A percentile compares a stretch with the other conserved stretches of the same genome.
Conservation (phyloP, 2,113 vertebrate genomes). For the Polyodon spathula region DNA sequence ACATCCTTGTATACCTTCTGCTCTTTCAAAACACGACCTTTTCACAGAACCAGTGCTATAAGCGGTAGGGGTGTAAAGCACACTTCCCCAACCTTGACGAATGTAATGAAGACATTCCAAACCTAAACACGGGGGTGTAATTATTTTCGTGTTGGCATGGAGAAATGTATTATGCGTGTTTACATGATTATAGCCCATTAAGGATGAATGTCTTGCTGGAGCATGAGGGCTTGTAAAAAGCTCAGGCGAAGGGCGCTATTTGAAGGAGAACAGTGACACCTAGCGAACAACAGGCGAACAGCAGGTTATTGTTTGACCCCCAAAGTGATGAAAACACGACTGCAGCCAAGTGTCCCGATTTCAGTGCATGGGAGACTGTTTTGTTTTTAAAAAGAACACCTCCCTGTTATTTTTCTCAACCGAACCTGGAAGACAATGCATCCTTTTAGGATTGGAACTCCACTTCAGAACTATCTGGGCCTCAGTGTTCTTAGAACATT, state of each 20-base stretch:
- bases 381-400: no score
- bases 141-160: conserved; percentile 10
- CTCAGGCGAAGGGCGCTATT: conserved; percentile 10
- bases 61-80: no score
- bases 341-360: no score
- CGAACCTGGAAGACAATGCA: no score
- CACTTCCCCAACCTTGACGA: conserved; percentile 5
- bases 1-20: conserved; percentile 50
- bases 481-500: no score
- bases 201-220: conserved; percentile 12
- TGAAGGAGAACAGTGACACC: conserved; percentile 38
- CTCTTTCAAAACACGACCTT: conserved; percentile 60
- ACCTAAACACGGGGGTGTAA: conserved; percentile 22
- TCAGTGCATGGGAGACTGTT: no score
- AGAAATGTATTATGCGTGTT: conserved; percentile 18
- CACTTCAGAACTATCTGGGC: no score
- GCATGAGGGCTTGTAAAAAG: neutral
- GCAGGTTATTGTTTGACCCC: no score
- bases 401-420: no score
- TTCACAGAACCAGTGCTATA: conserved; percentile 35
- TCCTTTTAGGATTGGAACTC: no score
- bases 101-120: conserved; percentile 24
- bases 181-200: conserved; percentile 27
- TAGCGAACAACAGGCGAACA: conserved; percentile 23
- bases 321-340: no score